phyloP scores from a whole-genome alignment of 1,140 invertebrate species.

The Calephelis virginiensis region DNA sequence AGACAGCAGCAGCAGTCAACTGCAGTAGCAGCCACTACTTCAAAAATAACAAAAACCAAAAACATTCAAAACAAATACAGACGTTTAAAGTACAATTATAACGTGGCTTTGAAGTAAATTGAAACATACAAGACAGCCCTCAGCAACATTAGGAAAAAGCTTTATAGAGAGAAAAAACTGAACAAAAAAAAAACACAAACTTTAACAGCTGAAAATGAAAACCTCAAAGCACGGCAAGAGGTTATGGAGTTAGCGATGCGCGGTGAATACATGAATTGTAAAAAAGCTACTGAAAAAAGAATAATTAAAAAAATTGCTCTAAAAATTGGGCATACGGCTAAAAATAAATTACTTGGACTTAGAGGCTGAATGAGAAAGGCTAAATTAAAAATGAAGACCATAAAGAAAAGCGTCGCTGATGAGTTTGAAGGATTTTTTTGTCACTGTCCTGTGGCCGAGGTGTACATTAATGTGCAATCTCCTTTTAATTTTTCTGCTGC shows the following conservation, averaged over 20 bases:
- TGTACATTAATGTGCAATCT: no score
- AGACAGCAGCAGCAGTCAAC: no score
- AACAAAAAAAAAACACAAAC: background rate
- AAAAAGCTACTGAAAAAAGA: conserved; percentile 1
- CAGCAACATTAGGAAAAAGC: background rate
- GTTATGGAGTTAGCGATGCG: background rate
- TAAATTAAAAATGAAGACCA: no score
- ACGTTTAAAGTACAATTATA: no score
- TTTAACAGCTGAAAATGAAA: conserved; percentile 1
- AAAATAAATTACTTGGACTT: background rate
- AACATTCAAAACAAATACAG: no score
- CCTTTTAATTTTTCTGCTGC: no score
- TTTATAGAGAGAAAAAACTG: background rate
- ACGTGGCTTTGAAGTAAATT: background rate
- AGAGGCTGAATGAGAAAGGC: no score
- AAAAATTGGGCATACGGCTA: background rate
- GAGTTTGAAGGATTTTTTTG: no score
- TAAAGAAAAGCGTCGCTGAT: no score
- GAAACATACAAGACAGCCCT: background rate
- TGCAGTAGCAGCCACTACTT: no score
- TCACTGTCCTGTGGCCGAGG: no score
- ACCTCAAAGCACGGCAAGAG: background rate
- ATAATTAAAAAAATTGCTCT: conserved; percentile 1
- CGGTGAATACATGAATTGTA: background rate
- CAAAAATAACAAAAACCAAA: no score